Conservation (phyloP, 1,140 invertebrate genomes). For the Probaryconus sp. region DNA sequence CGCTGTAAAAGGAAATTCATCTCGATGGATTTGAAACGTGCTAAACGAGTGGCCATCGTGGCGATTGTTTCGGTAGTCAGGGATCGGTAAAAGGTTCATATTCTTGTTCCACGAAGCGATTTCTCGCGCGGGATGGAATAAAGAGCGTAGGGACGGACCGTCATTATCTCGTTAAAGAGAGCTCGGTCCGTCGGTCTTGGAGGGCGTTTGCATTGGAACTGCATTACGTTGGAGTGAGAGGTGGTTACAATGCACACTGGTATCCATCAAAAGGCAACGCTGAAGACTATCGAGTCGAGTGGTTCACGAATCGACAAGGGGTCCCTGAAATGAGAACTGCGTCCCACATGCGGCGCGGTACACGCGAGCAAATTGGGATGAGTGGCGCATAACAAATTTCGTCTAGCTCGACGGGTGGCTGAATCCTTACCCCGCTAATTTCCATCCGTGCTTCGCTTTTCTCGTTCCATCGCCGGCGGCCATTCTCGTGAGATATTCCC, state of each 20-base stretch:
- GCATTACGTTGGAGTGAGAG: slow-evolving; percentile 39
- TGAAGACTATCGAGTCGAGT: slow-evolving; percentile 54
- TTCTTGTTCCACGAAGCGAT: slow-evolving; percentile 63
- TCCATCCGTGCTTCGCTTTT: slow-evolving; percentile 3
- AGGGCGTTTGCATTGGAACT: slow-evolving; percentile 52
- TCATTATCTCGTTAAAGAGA: slow-evolving; percentile 65
- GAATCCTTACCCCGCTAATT: slow-evolving; percentile 39
- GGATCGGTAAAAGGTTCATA: slow-evolving; percentile 44
- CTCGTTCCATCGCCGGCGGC: slow-evolving; percentile 45
- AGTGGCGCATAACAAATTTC: slow-evolving; percentile 73
- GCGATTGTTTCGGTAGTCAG: slow-evolving; percentile 50
- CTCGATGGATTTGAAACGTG: slow-evolving; percentile 19
- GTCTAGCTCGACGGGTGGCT: slow-evolving; percentile 70
- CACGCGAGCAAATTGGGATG: slow-evolving; percentile 52
- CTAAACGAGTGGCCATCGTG: slow-evolving; percentile 9
- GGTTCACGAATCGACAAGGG: slow-evolving; percentile 58
- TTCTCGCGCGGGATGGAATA: slow-evolving; percentile 52
- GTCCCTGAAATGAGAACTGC: slow-evolving; percentile 47
- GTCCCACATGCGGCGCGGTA: slow-evolving; percentile 36
- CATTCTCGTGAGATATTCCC: slow-evolving; percentile 68
- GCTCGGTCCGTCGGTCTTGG: slow-evolving; percentile 26
- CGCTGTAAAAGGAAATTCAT: too few relatives aligned
- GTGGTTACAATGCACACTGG: slow-evolving; percentile 45
- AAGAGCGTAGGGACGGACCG: slow-evolving; percentile 56
- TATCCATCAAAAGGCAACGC: slow-evolving; percentile 50